These are phyloP conservation scores for Trogon surrucura DNA, from an alignment of 2,113 vertebrate genomes.

Conservation along the genomic window DNA sequence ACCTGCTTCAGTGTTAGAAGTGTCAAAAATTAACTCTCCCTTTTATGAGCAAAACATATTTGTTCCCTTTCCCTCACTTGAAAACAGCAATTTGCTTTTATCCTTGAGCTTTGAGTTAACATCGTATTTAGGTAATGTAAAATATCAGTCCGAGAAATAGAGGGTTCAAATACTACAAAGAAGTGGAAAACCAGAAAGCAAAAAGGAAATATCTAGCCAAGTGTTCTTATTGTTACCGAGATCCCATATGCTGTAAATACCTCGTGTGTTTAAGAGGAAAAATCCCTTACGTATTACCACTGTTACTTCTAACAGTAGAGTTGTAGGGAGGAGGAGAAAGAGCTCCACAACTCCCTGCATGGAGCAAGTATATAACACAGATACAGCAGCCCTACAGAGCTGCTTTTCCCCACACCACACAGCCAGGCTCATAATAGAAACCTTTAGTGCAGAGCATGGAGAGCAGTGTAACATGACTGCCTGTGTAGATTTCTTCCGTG, in stretches of 20 bases:
- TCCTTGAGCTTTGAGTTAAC: not conserved
- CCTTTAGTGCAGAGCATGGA: not conserved
- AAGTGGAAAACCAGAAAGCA: not conserved
- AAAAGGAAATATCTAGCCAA: not conserved
- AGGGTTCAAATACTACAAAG: not conserved
- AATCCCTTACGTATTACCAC: not conserved
- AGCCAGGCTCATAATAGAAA: not conserved
- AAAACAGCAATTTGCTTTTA: not conserved
- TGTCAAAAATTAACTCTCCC: not conserved
- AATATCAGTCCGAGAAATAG: not conserved
- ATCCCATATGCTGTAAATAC: not conserved
- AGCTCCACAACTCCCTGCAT: not conserved
- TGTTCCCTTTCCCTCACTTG: not conserved
- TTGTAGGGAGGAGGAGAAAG: not conserved
- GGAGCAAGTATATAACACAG: fast-evolving
- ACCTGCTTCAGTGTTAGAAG: not conserved
- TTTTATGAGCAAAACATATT: not conserved
- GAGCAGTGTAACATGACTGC: not conserved
- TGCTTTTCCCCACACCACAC: not conserved
- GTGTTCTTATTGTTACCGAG: not conserved
- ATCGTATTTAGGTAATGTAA: not conserved
- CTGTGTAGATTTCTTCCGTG: not conserved
- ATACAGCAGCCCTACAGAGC: not conserved
- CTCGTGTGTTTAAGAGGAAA: not conserved
- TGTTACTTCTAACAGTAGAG: not conserved